Evolutionary conservation across 1,140 invertebrate species (phyloP).

Genomic region (Trichonephila clavipes): DNA sequence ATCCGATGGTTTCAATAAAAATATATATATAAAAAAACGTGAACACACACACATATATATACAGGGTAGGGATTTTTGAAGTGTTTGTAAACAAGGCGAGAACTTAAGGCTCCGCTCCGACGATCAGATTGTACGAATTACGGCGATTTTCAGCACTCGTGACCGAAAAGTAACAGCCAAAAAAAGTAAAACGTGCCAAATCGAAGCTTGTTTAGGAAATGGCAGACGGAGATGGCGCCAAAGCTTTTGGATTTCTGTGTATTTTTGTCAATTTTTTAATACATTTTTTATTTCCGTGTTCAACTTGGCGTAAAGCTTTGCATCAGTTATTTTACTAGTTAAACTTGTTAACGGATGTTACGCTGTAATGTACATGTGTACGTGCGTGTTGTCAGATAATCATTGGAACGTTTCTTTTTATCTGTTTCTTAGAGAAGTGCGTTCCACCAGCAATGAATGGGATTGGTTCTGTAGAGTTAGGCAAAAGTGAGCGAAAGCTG

Average conservation of each 20-base stretch:
- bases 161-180: background rate
- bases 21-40: background rate
- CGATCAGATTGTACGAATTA: slow-evolving; percentile 37
- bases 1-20: slow-evolving; percentile 2
- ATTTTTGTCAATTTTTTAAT: background rate
- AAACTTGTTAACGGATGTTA: background rate
- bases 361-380: background rate
- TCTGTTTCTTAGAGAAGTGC: too few species aligned
- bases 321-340: slow-evolving; percentile 3
- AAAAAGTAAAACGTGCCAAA: background rate
- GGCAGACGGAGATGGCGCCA: background rate
- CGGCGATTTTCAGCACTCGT: slow-evolving; percentile 8
- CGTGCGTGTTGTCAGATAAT: too few species aligned
- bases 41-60: too few species aligned
- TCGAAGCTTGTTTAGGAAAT: background rate
- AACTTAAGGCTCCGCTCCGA: slow-evolving; percentile 7
- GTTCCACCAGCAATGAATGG: too few species aligned
- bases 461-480: too few species aligned
- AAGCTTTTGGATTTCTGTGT: slow-evolving; percentile 2
- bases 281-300: background rate
- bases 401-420: too few species aligned
- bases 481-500: too few species aligned
- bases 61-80: background rate
- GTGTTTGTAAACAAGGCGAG: slow-evolving; percentile 41
- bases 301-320: background rate